phyloP scores from a whole-genome alignment of 2,888 invertebrate genomes.

The Hydraecia micacea region DNA sequence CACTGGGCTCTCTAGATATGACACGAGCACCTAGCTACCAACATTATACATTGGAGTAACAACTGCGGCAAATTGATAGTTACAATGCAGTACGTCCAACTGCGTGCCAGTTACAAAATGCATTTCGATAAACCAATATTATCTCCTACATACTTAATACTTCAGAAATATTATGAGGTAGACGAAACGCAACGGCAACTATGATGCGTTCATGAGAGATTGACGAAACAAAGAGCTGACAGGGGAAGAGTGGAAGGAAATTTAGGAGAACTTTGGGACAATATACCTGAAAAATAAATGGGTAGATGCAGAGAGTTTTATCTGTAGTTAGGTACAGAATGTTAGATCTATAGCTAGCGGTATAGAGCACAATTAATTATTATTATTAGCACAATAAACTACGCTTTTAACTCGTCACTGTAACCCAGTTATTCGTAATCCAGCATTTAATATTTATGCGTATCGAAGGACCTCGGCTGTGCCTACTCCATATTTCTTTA shows the following conservation, averaged over 20 bases:
- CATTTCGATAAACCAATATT: no score
- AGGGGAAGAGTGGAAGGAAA: background rate
- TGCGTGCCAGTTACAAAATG: no score
- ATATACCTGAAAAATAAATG: no score
- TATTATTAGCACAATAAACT: background rate
- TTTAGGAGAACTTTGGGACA: background rate
- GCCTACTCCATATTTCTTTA: constrained; percentile 24
- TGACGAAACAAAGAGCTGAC: background rate
- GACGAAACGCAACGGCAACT: no score
- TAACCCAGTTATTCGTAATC: constrained; percentile 18
- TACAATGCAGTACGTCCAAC: no score
- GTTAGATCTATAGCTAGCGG: background rate
- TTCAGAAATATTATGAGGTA: background rate
- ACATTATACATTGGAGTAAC: background rate
- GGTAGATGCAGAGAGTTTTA: background rate
- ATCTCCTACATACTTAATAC: no score
- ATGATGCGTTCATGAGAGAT: background rate
- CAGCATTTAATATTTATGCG: constrained; percentile 17
- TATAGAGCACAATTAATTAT: background rate
- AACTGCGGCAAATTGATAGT: no score
- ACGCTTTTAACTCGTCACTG: background rate
- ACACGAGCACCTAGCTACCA: background rate
- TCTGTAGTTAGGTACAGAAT: background rate
- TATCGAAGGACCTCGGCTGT: constrained; percentile 15
- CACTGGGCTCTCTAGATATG: background rate